A percentile compares a stretch with the other conserved stretches of the same genome.
phyloP scores from a whole-genome alignment of 2,113 vertebrate species.

The Rhinoderma darwinii region DNA sequence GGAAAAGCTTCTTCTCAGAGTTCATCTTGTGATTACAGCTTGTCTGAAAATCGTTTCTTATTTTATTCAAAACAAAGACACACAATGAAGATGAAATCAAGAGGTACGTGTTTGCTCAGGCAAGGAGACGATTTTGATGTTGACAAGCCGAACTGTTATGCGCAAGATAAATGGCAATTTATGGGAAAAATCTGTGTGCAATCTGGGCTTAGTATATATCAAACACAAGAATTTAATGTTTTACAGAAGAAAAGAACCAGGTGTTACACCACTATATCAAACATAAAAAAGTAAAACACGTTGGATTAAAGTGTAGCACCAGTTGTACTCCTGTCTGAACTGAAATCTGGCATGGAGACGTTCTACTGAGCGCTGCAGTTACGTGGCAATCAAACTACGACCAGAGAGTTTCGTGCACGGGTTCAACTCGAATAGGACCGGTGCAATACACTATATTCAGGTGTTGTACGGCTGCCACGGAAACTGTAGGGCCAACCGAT shows the following conservation, averaged over 20 bases:
- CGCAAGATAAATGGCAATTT: neutral
- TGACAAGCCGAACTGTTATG: neutral
- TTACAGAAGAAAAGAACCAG: neutral
- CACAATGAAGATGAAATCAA: constrained; percentile 8
- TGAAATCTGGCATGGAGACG: too few relatives aligned
- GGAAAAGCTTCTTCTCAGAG: neutral
- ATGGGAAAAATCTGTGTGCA: neutral
- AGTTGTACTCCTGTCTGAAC: too few relatives aligned
- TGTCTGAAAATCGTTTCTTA: constrained; percentile 1
- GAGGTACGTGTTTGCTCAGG: neutral
- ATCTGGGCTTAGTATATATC: neutral
- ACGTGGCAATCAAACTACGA: too few relatives aligned
- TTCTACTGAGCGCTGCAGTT: too few relatives aligned
- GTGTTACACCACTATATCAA: neutral
- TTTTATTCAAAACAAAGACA: neutral
- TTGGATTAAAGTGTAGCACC: too few relatives aligned
- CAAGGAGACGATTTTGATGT: neutral
- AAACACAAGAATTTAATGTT: neutral
- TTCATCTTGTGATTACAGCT: constrained; percentile 13
- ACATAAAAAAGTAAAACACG: too few relatives aligned
- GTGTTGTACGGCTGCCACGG: too few relatives aligned
- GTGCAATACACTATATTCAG: too few relatives aligned
- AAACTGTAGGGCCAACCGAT: too few relatives aligned
- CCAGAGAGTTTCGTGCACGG: too few relatives aligned
- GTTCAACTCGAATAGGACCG: too few relatives aligned